Evolutionary conservation across 2,888 invertebrate genomes (phyloP), one percentile per base, ranked within the genome.

Genomic region (Archips xylosteana): DNA sequence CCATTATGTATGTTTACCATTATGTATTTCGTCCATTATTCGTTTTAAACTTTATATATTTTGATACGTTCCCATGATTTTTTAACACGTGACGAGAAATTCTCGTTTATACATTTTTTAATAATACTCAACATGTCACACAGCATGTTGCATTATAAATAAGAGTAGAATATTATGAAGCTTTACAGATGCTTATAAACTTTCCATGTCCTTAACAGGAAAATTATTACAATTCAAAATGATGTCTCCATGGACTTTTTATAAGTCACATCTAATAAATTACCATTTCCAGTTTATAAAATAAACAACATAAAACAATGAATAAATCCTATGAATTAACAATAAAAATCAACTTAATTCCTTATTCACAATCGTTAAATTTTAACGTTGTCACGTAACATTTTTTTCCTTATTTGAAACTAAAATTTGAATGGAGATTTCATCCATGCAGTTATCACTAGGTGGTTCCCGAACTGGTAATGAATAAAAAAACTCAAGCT

Each of bases 401-500:
- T n/a, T 42, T 5, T 15, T 49, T 47, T 57, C 45, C 57, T 34
- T 51, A 61, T 60, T 60, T 60, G 36, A 59, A 9, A 5, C 59
- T 32, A 23, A 51, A 65, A 71, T 13, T 32, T 12, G 13, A 66
- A 65, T 51, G 39, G 39, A 39, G 39, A 9, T 15, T 65, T 51
- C 47, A 23, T 23, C 23, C 23, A 23, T 23, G 23, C 36, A 49
- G 49, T 49, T 51, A 42, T 65, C 60, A 60, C 47, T 70, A 62
- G 59, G 62, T 47, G 66, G 61, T 75, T 76, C 67, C 66, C 59
- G 70, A 75, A 77, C 71, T 32, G 66, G 70, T 80, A 82, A 83
- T 82, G 77, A 83, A 84, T 83, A 39, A 39, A 39, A 79, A 76
- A 78, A 81, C 82, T 79, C 82, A 83, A 79, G 80, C 74, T 73